phyloP scores from a whole-genome alignment of 2,888 invertebrate genomes.

The Diabrotica balteata region DNA sequence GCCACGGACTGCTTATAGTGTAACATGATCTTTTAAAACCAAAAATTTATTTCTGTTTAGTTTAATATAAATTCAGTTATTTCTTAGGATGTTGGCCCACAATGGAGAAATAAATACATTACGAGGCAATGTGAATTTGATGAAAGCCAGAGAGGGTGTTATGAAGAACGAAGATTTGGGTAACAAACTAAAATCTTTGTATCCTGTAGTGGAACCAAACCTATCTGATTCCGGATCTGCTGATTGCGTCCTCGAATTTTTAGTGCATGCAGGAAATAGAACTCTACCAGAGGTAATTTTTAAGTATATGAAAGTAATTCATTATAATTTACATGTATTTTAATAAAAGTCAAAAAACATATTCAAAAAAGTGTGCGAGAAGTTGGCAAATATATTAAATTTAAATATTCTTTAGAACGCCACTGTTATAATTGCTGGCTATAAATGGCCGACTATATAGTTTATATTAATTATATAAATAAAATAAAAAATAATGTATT shows the following conservation, averaged over 20 bases:
- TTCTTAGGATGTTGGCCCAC: conserved; percentile 83
- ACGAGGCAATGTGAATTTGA: conserved; percentile 96
- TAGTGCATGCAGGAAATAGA: conserved; percentile 91
- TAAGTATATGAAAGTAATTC: no score
- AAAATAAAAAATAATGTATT: no score
- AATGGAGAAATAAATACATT: conserved; percentile 99
- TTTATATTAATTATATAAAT: no score
- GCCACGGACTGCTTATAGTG: no score
- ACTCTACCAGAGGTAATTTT: conserved; percentile 78
- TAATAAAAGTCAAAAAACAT: no score
- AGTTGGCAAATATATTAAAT: background rate
- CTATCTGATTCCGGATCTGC: conserved; percentile 97
- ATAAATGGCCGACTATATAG: no score
- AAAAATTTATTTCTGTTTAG: no score
- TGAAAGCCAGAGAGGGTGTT: conserved; percentile 98
- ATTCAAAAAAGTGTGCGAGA: background rate
- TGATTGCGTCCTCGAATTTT: conserved; percentile 97
- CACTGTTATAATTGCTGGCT: no score
- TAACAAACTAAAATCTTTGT: conserved; percentile 83
- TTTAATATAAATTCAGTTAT: no score
- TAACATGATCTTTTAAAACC: conserved; percentile 16
- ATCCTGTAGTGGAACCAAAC: conserved; percentile 97
- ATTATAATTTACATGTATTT: no score
- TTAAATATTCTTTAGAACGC: no score
- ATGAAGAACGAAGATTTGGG: conserved; percentile 90